These are phyloP conservation scores for Drosophila melanosoma DNA, from an alignment of 2,888 invertebrate genomes.

Conservation along the genomic window DNA sequence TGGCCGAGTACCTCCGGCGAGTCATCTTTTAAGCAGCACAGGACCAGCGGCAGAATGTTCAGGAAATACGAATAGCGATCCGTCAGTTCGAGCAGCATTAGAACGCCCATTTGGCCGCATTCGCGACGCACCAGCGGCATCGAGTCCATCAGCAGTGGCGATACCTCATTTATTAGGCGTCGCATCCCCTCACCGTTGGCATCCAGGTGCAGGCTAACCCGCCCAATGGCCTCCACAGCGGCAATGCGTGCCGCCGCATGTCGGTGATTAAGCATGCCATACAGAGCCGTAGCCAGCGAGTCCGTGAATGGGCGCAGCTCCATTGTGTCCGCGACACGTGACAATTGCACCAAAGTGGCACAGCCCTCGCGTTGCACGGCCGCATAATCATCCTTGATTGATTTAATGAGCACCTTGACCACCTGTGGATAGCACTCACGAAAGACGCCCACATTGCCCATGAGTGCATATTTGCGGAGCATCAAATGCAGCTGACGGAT, in stretches of 20 bases:
- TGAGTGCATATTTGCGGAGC: slow-evolving; percentile 88
- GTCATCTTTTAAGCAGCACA: slow-evolving; percentile 94
- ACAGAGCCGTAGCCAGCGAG: slow-evolving; percentile 89
- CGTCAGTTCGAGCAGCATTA: slow-evolving; percentile 90
- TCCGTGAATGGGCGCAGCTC: slow-evolving; percentile 92
- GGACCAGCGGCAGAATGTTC: slow-evolving; percentile 92
- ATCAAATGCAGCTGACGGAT: slow-evolving; percentile 89
- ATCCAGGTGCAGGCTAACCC: slow-evolving; percentile 85
- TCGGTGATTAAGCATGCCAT: slow-evolving; percentile 91
- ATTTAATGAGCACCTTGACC: slow-evolving; percentile 89
- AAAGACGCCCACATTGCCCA: slow-evolving; percentile 84
- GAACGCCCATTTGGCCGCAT: slow-evolving; percentile 91
- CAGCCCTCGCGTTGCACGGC: slow-evolving; percentile 93
- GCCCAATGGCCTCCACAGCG: slow-evolving; percentile 90
- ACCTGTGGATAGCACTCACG: slow-evolving; percentile 86
- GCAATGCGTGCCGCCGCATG: slow-evolving; percentile 92
- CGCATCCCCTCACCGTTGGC: slow-evolving; percentile 90
- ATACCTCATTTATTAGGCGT: slow-evolving; percentile 91
- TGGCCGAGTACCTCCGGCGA: slow-evolving; percentile 89
- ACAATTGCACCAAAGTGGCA: slow-evolving; percentile 88
- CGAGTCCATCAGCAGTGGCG: slow-evolving; percentile 94
- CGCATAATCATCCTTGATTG: slow-evolving; percentile 91
- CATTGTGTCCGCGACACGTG: slow-evolving; percentile 85
- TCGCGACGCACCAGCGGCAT: slow-evolving; percentile 91
- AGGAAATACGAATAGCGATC: slow-evolving; percentile 97